These are phyloP conservation scores for Pimephales promelas DNA, from an alignment of 2,113 vertebrate genomes.

Conservation along the genomic window DNA sequence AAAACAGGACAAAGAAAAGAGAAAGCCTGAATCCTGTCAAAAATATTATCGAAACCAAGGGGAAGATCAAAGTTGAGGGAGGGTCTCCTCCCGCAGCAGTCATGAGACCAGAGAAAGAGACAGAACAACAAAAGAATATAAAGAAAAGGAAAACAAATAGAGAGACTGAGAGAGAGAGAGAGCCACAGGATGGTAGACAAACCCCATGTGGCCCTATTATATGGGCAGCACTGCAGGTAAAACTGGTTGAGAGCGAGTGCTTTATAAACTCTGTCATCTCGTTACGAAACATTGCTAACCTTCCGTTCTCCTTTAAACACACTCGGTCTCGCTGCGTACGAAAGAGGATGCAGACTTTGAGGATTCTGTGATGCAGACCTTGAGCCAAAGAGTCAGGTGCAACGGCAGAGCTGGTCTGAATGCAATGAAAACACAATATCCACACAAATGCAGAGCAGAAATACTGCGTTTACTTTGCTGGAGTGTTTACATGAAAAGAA, in stretches of 20 bases:
- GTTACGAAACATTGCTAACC: constrained; percentile 85
- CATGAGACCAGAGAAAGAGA: constrained; percentile 71
- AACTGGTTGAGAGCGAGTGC: constrained; percentile 74
- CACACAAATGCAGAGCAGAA: background rate
- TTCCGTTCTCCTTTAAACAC: constrained; percentile 81
- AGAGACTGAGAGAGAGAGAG: constrained; percentile 66
- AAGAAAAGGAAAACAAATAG: constrained; percentile 76
- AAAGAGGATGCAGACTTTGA: constrained; percentile 67
- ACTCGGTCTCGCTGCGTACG: constrained; percentile 62
- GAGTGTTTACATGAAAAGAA: constrained; percentile 14
- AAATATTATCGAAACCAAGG: constrained; percentile 74
- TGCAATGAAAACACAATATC: background rate
- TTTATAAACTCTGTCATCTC: constrained; percentile 91
- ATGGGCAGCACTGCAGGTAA: constrained; percentile 82
- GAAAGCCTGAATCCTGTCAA: constrained; percentile 72
- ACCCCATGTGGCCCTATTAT: constrained; percentile 91
- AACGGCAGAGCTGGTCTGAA: background rate
- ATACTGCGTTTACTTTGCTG: background rate
- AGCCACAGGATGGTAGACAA: constrained; percentile 74
- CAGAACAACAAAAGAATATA: constrained; percentile 81
- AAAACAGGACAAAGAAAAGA: constrained; percentile 44
- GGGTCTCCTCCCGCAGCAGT: constrained; percentile 70
- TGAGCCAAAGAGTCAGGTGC: background rate
- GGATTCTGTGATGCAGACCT: background rate
- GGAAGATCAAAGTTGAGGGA: constrained; percentile 71